Base-by-base conservation (phyloP, 2,113 vertebrate genomes). In the Rhodinocichla rosea region DNA sequence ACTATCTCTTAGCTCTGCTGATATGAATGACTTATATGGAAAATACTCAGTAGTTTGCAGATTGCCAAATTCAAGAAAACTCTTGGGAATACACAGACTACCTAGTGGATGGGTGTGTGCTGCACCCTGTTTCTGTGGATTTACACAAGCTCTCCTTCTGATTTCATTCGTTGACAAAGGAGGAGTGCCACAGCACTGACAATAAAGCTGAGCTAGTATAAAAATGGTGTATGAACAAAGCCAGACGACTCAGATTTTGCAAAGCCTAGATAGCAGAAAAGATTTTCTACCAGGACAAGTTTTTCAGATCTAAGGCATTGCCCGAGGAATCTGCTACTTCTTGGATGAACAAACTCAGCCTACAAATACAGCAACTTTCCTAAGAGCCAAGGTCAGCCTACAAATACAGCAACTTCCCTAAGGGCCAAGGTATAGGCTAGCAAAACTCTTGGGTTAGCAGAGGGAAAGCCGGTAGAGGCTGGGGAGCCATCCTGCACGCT, bases 111-210 rank as follows among this genome's bases (percentile, higher is more conserved):
- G 63, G 75, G 83, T 32, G 71, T 92, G 76, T 65, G 32, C 62
- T 32, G 32, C 44, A 44, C 4, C 1, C 26, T 13, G 7, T n/a
- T 75, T 44, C 70, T 37, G 18, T 21, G 6, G 18, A 45, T 64
- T 91, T 84, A n/a, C 53, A 56, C 62, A 57, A 68, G 33, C 8
- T 28, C 27, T 84, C 35, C n/a, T 69, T 42, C 90, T 70, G n/a
- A 55, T 62, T 64, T 65, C 4, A 1, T 20, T 35, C 0, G 0
- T 32, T 2, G 0, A 49, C 55, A 69, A 59, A 87, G 68, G 37
- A 77, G 63, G 64, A 68, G 59, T 64, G 47, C 23, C 35, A 6
- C 9, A 35, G 35, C 35, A 52, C 39, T 67, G 77, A 42, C 47
- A 59, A 26, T 22, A 71, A 79, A 75, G 65, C 44, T 91, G 78